Evolutionary conservation across 2,888 invertebrate species (phyloP).

Genomic region (Callinectes sapidus): DNA sequence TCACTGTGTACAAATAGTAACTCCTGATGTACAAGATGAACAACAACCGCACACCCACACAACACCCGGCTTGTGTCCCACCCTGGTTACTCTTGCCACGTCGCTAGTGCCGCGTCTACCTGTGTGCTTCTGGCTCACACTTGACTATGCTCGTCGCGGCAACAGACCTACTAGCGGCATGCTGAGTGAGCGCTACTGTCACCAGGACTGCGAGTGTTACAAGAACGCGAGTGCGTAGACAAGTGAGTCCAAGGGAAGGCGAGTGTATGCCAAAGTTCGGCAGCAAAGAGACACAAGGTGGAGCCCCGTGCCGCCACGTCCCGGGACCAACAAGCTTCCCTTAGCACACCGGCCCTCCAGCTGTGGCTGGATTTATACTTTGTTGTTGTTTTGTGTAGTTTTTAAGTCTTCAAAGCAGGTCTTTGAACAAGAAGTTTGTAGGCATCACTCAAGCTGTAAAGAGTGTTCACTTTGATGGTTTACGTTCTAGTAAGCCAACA

Average conservation of each 20-base stretch:
- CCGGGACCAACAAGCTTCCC: slow-evolving; percentile 50
- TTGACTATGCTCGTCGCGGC: background rate
- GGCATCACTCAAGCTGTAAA: slow-evolving; percentile 13
- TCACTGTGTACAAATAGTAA: slow-evolving; percentile 51
- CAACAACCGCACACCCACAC: background rate
- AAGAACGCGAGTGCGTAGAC: background rate
- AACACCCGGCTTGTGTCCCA: background rate
- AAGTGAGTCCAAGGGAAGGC: background rate
- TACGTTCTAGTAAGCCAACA: slow-evolving; percentile 59
- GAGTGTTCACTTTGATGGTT: slow-evolving; percentile 27
- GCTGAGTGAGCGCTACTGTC: background rate
- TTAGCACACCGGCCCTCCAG: slow-evolving; percentile 7
- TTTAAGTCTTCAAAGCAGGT: slow-evolving; percentile 54
- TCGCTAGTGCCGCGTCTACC: background rate
- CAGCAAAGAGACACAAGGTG: slow-evolving; percentile 20
- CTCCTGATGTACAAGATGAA: slow-evolving; percentile 36
- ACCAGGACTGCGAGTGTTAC: background rate
- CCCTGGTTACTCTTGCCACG: background rate
- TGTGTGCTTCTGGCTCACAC: background rate
- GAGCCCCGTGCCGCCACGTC: slow-evolving; percentile 20
- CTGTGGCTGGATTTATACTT: slow-evolving; percentile 40
- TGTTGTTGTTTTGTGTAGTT: slow-evolving; percentile 27
- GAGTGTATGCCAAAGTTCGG: background rate
- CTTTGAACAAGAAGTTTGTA: slow-evolving; percentile 51
- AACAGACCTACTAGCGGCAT: background rate